These are phyloP conservation scores for Silurus aristotelis DNA, from an alignment of 2,797 vertebrate genomes.

Conservation along the genomic window DNA sequence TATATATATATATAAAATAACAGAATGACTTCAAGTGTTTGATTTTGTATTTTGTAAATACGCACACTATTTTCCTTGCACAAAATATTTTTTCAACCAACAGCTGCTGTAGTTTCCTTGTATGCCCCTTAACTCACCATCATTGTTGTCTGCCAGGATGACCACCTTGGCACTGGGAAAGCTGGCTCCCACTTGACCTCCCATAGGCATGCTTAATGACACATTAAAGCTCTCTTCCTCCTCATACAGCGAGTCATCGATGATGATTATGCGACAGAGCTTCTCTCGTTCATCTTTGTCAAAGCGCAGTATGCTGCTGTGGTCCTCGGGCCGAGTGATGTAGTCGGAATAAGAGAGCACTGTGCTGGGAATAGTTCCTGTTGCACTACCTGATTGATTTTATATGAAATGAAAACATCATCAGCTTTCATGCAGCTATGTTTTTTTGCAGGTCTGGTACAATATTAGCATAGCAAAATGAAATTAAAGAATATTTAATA, in stretches of 20 bases:
- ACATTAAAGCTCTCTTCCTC: constrained; percentile 85
- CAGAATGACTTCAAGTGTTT: background rate
- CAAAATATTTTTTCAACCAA: too few relatives aligned
- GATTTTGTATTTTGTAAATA: background rate
- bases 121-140: constrained; percentile 75
- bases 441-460: background rate
- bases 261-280: constrained; percentile 79
- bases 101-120: background rate
- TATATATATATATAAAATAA: too few relatives aligned
- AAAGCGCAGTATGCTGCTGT: constrained; percentile 82
- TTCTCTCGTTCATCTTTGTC: constrained; percentile 83
- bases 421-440: background rate
- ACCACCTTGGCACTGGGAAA: constrained; percentile 77
- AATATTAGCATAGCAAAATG: background rate
- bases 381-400: constrained; percentile 73
- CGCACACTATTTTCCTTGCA: background rate
- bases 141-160: constrained; percentile 80
- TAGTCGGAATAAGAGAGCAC: constrained; percentile 85
- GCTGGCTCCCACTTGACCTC: constrained; percentile 76
- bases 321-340: constrained; percentile 82
- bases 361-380: constrained; percentile 78
- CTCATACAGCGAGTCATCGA: constrained; percentile 86
- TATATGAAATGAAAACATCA: background rate
- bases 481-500: background rate
- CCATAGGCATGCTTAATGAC: constrained; percentile 82